Evolutionary conservation across 2,113 vertebrate genomes (phyloP), one percentile per base, ranked within the genome.

Genomic region (Panurus biarmicus): DNA sequence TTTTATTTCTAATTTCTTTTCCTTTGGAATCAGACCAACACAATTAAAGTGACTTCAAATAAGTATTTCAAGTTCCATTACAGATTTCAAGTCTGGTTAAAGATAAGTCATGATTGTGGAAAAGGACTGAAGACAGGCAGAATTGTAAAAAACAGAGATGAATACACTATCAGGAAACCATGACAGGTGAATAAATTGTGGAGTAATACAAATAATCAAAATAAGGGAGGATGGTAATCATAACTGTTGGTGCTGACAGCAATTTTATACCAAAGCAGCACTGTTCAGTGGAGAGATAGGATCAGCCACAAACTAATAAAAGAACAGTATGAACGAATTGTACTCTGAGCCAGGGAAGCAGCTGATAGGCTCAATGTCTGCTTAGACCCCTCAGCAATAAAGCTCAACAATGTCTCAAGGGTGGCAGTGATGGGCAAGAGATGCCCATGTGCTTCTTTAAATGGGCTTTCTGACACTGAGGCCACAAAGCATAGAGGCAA

Each of bases 231-330:
- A n/a, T 1, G 1, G 64, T 44, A 75, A 73, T 71, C 65, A 47
- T 20, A 60, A n/a, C 53, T 79, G 76, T 79, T 82, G 67, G 53
- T n/a, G 40, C 36, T 82, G 76, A 54, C 44, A 62, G 18, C 24
- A 74, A 66, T 67, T 89, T 80, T 57, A 67, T 81, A 66, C 28
- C 79, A 91, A 90, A 87, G 73, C 54, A 74, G 31, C 24, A 33
- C 9, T 51, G 29, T 67, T 89, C 75, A 58, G 56, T 10, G 28
- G 60, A 73, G 90, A 85, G 35, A 85, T 9, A 38, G 69, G 29
- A 87, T 74, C 51, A 90, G 47, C 26, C 70, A 58, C 48, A 89
- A 84, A 94, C 48, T 85, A 87, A 94, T 82, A 94, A 82, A 94
- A 66, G 40, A 77, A 31, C n/a, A 61, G 21, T 47, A 69, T 78